These are phyloP conservation scores for Cynopterus sphinx DNA, from an alignment of 2,797 vertebrate genomes.

Conservation along the genomic window DNA sequence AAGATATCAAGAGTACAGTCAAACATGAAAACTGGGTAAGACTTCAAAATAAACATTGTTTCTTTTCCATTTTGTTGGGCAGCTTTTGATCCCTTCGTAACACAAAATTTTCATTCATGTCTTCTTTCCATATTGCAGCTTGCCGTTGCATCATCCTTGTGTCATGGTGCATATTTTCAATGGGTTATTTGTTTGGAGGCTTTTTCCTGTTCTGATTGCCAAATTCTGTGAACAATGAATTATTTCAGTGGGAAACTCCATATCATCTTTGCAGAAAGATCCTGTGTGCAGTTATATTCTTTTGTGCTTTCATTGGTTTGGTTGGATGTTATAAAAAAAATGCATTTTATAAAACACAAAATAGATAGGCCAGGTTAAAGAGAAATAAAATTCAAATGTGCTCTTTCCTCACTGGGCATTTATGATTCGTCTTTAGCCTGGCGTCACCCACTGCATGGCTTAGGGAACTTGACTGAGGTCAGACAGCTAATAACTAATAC, in stretches of 20 bases:
- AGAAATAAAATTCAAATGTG: not conserved
- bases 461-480: not conserved
- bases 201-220: slow-evolving; percentile 38
- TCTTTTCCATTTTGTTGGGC: not conserved
- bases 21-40: not conserved
- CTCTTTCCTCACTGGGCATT: not conserved
- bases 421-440: not conserved
- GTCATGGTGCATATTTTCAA: slow-evolving; percentile 27
- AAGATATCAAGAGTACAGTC: not conserved
- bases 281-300: not conserved
- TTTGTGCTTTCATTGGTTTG: slow-evolving; percentile 32
- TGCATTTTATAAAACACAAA: not conserved
- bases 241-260: slow-evolving; percentile 53
- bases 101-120: slow-evolving; percentile 51
- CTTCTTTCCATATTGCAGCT: not conserved
- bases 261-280: not conserved
- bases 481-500: not conserved
- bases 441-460: not conserved
- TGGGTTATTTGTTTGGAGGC: slow-evolving; percentile 49
- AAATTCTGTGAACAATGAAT: slow-evolving; percentile 63
- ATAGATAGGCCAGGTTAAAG: not conserved
- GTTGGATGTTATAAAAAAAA: slow-evolving; percentile 21
- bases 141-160: slow-evolving; percentile 29
- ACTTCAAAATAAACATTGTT: slow-evolving; percentile 50
- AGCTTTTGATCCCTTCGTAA: slow-evolving; percentile 5